A percentile compares a stretch with the other conserved stretches of the same genome.
phyloP scores from a whole-genome alignment of 2,888 invertebrate species.

The Cremastobaeus sp. region DNA sequence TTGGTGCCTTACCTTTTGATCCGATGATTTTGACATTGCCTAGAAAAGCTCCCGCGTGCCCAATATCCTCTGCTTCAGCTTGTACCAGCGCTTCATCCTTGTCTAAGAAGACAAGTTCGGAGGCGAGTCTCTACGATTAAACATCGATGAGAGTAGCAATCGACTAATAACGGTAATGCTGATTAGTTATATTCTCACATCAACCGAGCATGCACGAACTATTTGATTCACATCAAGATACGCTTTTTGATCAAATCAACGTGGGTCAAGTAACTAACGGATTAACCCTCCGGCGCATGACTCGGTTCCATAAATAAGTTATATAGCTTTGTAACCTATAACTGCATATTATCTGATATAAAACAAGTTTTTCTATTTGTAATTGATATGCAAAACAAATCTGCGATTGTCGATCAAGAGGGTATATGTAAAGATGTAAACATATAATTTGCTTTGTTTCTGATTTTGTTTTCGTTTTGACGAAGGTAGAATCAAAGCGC shows the following conservation, averaged over 20 bases:
- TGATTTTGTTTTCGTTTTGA: constrained; percentile 22
- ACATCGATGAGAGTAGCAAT: constrained; percentile 58
- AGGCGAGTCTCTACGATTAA: constrained; percentile 79
- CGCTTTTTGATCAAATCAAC: constrained; percentile 57
- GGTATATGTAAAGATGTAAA: constrained; percentile 31
- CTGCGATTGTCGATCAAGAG: constrained; percentile 39
- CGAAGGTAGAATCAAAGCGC: constrained; percentile 28
- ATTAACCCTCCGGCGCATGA: constrained; percentile 36
- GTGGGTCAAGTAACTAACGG: constrained; percentile 58
- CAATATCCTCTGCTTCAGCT: constrained; percentile 84
- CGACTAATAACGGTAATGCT: constrained; percentile 61
- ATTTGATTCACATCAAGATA: constrained; percentile 56
- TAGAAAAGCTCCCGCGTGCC: constrained; percentile 82
- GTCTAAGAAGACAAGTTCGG: constrained; percentile 82
- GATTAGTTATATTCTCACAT: constrained; percentile 58
- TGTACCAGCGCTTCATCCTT: constrained; percentile 80
- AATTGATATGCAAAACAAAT: constrained; percentile 38
- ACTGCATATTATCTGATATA: not conserved
- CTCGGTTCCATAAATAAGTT: constrained; percentile 54
- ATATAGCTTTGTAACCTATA: constrained; percentile 15
- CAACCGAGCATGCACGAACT: constrained; percentile 32
- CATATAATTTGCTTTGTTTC: constrained; percentile 8
- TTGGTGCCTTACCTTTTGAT: constrained; percentile 69
- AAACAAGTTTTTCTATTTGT: constrained; percentile 9
- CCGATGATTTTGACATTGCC: constrained; percentile 79